A percentile compares a stretch with the other conserved stretches of the same genome.
Conservation (phyloP, 1,140 invertebrate species). For the Tenebrio molitor region DNA sequence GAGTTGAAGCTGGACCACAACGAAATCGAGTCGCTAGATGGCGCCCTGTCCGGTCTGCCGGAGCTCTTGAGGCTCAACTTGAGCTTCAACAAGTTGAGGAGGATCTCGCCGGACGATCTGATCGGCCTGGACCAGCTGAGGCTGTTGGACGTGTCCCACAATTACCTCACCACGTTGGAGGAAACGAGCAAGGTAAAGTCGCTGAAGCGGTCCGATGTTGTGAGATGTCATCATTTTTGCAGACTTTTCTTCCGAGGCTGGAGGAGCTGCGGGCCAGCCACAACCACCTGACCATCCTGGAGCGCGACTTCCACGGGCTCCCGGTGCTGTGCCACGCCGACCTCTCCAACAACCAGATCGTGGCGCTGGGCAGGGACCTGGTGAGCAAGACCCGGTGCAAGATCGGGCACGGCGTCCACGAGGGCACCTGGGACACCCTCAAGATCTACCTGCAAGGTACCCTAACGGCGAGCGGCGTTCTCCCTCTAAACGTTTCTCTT, state of each 20-base stretch:
- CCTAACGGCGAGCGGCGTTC: constrained; percentile 47
- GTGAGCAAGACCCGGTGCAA: constrained; percentile 83
- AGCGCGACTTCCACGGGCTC: constrained; percentile 84
- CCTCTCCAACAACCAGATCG: constrained; percentile 81
- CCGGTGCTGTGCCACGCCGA: constrained; percentile 83
- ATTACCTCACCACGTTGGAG: constrained; percentile 80
- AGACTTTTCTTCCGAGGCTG: constrained; percentile 83
- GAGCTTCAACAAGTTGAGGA: constrained; percentile 79
- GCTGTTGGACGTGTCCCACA: constrained; percentile 82
- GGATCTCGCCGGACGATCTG: constrained; percentile 80
- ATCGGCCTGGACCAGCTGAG: constrained; percentile 79
- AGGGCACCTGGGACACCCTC: constrained; percentile 78
- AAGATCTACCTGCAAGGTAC: constrained; percentile 84
- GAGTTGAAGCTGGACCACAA: constrained; percentile 83
- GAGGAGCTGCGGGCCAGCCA: constrained; percentile 82
- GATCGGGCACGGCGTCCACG: constrained; percentile 69
- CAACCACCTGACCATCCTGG: constrained; percentile 79
- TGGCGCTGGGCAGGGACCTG: constrained; percentile 77
- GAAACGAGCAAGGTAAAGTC: constrained; percentile 84
- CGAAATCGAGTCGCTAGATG: constrained; percentile 76
- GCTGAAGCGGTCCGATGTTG: too few species aligned
- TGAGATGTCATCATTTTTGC: too few species aligned
- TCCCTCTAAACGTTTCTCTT: constrained; percentile 56
- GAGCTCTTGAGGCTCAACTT: constrained; percentile 79
- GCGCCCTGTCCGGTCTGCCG: constrained; percentile 79